Evolutionary conservation across 2,797 vertebrate genomes (phyloP).

Genomic region (Clamator glandarius): DNA sequence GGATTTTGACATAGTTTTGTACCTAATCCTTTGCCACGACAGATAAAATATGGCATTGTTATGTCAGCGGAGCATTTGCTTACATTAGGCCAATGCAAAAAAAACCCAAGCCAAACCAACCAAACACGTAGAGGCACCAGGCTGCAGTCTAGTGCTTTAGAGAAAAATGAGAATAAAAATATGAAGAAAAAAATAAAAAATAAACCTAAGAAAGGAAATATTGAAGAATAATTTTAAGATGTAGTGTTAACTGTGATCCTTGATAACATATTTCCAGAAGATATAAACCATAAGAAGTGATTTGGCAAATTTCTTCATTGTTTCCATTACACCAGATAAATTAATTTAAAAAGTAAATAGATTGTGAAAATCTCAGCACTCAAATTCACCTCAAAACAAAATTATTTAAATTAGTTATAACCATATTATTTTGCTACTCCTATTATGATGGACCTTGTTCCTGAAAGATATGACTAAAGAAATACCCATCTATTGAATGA

Average conservation of each 20-base stretch:
- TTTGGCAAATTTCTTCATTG: not conserved
- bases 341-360: not conserved
- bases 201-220: not conserved
- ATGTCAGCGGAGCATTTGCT: not conserved
- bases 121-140: not conserved
- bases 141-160: not conserved
- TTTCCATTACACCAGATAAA: not conserved
- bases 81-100: not conserved
- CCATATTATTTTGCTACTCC: not conserved
- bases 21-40: not conserved
- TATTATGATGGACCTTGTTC: not conserved
- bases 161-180: not conserved
- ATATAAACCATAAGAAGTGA: not conserved
- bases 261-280: not conserved
- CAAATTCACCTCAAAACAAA: not conserved
- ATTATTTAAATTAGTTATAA: not conserved
- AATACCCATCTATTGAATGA: not conserved
- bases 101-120: accelerated
- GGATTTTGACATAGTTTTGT: not conserved
- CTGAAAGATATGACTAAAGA: not conserved
- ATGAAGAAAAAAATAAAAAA: not conserved
- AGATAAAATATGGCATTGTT: not conserved
- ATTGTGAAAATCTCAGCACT: not conserved
- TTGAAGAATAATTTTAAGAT: not conserved
- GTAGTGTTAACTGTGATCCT: not conserved